Percentiles rank a stretch among this genome's conserved stretches.
Evolutionary conservation across 2,113 vertebrate species (phyloP).

Genomic region (Tor tambroides): DNA sequence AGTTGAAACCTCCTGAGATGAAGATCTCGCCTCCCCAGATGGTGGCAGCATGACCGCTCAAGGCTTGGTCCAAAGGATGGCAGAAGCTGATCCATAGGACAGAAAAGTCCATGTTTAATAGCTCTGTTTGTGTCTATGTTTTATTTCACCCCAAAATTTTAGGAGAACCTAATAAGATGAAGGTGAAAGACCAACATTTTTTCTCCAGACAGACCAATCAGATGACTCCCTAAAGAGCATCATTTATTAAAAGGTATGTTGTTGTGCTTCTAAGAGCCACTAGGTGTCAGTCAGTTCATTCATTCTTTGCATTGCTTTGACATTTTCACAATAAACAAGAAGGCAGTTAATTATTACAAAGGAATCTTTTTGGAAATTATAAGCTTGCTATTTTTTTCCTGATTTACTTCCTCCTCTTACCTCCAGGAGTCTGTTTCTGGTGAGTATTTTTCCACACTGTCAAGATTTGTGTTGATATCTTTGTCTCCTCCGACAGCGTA

Average conservation of each 20-base stretch:
- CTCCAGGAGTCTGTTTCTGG: conserved; percentile 73
- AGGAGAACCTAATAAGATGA: neutral
- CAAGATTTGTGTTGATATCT: conserved; percentile 71
- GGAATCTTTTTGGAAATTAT: conserved; percentile 52
- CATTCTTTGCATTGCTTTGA: neutral
- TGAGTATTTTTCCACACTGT: conserved; percentile 76
- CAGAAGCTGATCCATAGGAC: conserved; percentile 61
- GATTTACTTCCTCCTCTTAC: conserved; percentile 57
- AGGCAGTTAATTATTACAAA: neutral
- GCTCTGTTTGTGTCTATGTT: neutral
- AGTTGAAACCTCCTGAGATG: conserved; percentile 77
- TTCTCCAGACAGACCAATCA: neutral
- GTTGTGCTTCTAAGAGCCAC: conserved; percentile 15
- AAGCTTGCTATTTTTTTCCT: neutral
- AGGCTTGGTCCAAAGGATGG: conserved; percentile 67
- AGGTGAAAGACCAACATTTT: neutral
- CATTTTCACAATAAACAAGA: neutral
- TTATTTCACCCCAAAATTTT: neutral
- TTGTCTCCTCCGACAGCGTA: conserved; percentile 77
- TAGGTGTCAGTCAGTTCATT: neutral
- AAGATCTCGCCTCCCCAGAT: conserved; percentile 66
- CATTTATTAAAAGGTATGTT: neutral
- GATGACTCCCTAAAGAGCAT: neutral
- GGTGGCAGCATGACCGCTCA: conserved; percentile 71
- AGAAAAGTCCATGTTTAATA: neutral